A percentile compares a stretch with the other conserved stretches of the same genome.
Evolutionary conservation across 2,797 vertebrate genomes (phyloP).

Genomic region (Tympanoctomys barrerae): DNA sequence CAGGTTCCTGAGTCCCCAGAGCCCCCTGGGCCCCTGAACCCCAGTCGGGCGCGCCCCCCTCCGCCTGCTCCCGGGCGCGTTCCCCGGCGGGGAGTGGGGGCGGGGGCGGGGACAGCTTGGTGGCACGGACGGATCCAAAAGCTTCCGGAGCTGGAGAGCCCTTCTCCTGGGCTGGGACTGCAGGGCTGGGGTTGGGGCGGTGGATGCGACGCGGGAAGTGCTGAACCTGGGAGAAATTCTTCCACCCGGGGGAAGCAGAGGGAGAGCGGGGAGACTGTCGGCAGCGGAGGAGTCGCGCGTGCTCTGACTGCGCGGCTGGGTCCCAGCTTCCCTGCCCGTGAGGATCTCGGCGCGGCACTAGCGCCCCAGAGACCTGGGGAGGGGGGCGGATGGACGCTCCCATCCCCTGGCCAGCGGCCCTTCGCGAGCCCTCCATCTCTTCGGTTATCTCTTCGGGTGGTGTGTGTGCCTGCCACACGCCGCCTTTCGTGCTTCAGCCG

Average conservation of each 20-base stretch:
- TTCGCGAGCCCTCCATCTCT: background rate
- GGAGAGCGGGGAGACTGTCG: background rate
- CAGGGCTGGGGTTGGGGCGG: background rate
- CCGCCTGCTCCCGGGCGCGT: background rate
- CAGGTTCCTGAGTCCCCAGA: background rate
- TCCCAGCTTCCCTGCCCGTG: background rate
- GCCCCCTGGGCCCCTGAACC: background rate
- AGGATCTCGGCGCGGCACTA: background rate
- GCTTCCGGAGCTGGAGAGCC: rapidly evolving
- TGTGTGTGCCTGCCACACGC: background rate
- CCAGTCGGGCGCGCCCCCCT: background rate
- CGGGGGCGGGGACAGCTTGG: background rate
- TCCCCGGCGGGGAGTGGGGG: too few species aligned
- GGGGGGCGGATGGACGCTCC: background rate
- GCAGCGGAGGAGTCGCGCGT: background rate
- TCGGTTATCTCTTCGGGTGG: background rate
- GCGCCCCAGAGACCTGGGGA: background rate
- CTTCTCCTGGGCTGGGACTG: background rate
- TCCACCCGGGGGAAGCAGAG: background rate
- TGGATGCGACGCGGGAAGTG: too few species aligned
- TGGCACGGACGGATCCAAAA: background rate
- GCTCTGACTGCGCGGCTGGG: background rate
- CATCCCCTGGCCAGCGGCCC: background rate
- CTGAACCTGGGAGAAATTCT: background rate
- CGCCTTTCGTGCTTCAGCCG: background rate